These are phyloP conservation scores for Chaenodraco wilsoni DNA, from an alignment of 2,797 vertebrate species.

Conservation along the genomic window DNA sequence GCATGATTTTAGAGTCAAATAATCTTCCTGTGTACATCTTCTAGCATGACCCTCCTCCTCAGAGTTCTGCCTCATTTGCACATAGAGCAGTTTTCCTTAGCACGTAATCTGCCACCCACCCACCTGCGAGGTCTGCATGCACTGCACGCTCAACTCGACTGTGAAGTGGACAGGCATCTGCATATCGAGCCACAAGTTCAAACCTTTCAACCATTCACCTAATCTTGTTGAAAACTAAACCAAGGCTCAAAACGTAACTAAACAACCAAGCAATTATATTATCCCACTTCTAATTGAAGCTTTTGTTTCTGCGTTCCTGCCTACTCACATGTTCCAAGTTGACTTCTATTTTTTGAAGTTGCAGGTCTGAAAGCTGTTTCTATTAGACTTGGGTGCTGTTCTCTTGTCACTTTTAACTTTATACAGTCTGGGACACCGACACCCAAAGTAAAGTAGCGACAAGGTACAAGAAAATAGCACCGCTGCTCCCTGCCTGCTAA, in stretches of 20 bases:
- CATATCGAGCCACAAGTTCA: constrained; percentile 64
- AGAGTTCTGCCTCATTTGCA: constrained; percentile 93
- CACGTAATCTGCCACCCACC: constrained; percentile 81
- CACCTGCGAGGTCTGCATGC: constrained; percentile 86
- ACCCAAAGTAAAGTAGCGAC: constrained; percentile 43
- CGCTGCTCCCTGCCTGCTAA: constrained; percentile 78
- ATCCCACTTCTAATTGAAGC: constrained; percentile 45
- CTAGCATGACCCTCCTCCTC: constrained; percentile 99
- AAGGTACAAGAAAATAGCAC: constrained; percentile 84
- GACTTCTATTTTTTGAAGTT: constrained; percentile 60
- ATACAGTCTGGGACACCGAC: constrained; percentile 17
- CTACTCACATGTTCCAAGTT: constrained; percentile 81
- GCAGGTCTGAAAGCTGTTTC: constrained; percentile 61
- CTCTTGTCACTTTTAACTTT: constrained; percentile 80
- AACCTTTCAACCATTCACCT: constrained; percentile 54
- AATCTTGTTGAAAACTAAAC: constrained; percentile 45
- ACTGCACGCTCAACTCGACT: constrained; percentile 86
- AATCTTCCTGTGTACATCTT: constrained; percentile 99
- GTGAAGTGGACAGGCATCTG: constrained; percentile 86
- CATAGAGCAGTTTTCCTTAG: constrained; percentile 80
- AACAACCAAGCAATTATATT: constrained; percentile 38
- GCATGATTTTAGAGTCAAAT: constrained; percentile 99
- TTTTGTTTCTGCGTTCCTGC: constrained; percentile 67
- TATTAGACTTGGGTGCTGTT: constrained; percentile 75
- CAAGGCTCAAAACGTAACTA: constrained; percentile 25